A percentile compares a stretch with the other conserved stretches of the same genome.
Evolutionary conservation across 2,113 vertebrate genomes (phyloP).

Genomic region (Pardalotus punctatus): DNA sequence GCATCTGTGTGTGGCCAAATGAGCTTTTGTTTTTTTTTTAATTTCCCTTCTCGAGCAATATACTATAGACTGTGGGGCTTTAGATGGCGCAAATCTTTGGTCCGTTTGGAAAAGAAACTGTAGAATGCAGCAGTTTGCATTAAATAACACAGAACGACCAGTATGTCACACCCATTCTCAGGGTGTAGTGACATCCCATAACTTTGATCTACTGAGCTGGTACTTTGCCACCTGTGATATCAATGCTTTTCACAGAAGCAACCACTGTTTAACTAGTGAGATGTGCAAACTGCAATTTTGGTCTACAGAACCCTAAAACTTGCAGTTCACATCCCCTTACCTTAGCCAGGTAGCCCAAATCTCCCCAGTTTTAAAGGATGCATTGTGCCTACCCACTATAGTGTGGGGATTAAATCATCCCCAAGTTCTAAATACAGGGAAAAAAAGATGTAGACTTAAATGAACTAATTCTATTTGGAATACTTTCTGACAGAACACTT

Average conservation of each 20-base stretch:
- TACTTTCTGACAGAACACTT: neutral
- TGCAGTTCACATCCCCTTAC: neutral
- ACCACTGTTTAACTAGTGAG: neutral
- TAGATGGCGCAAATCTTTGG: neutral
- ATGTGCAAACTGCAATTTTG: neutral
- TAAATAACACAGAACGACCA: neutral
- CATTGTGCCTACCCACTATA: neutral
- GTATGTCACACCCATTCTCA: neutral
- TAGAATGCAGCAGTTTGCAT: neutral
- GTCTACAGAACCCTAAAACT: neutral
- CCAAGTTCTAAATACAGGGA: neutral
- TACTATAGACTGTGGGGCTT: neutral
- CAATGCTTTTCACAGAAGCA: fast-evolving
- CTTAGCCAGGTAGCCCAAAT: neutral
- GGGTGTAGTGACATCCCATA: neutral
- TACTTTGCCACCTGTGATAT: neutral
- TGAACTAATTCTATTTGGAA: neutral
- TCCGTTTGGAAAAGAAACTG: neutral
- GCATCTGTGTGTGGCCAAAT: neutral
- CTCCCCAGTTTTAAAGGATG: neutral
- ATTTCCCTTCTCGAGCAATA: neutral
- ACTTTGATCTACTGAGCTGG: neutral
- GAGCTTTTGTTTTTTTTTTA: neutral
- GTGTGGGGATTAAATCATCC: neutral
- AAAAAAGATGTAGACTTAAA: neutral